These are phyloP conservation scores for Tringa solitaria DNA, from an alignment of 2,113 vertebrate species.

Conservation along the genomic window DNA sequence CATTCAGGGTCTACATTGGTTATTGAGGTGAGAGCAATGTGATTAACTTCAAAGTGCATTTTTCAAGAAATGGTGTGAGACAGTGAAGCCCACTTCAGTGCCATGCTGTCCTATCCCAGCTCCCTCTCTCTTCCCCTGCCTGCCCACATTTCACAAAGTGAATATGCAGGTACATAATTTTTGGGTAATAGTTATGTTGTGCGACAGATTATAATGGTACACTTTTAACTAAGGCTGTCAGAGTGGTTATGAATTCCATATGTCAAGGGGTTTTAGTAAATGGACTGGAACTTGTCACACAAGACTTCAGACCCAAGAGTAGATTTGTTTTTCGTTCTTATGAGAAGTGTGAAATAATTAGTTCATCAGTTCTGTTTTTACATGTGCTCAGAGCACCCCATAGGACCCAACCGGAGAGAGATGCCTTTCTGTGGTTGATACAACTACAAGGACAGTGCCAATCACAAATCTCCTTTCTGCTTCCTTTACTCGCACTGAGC, in stretches of 20 bases:
- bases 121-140: not conserved
- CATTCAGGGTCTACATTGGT: constrained; percentile 71
- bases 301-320: not conserved
- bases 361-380: not conserved
- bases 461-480: not conserved
- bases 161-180: not conserved
- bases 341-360: not conserved
- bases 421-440: not conserved
- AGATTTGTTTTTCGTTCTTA: not conserved
- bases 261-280: not conserved
- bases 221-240: not conserved
- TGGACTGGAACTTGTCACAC: constrained; percentile 30
- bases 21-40: constrained; percentile 75
- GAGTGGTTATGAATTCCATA: not conserved
- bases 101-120: not conserved
- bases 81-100: not conserved
- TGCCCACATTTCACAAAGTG: not conserved
- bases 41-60: constrained; percentile 72
- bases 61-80: constrained; percentile 56
- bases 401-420: not conserved
- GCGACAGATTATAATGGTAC: not conserved
- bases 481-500: not conserved
- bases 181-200: not conserved
- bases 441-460: not conserved
- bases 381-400: not conserved